phyloP scores from a whole-genome alignment of 2,797 vertebrate genomes.

The Lepus townsendii region DNA sequence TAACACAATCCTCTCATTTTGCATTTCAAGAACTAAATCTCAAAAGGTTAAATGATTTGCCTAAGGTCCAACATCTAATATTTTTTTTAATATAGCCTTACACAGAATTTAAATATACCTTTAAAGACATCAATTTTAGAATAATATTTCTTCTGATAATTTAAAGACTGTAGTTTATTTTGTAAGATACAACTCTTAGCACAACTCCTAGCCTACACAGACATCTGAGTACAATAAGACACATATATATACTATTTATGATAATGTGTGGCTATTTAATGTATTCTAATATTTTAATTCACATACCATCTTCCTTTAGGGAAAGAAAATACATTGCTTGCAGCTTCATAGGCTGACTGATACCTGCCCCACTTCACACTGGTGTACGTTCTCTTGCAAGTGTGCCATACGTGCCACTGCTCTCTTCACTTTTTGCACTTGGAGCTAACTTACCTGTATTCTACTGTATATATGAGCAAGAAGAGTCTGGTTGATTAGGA shows the following conservation, averaged over 20 bases:
- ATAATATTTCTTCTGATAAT: neutral
- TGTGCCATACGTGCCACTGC: neutral
- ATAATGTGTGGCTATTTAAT: neutral
- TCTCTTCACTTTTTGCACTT: neutral
- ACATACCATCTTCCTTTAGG: neutral
- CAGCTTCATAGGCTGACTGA: neutral
- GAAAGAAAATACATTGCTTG: neutral
- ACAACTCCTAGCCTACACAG: neutral
- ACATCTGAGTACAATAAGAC: neutral
- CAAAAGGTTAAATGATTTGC: neutral
- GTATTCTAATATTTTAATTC: neutral
- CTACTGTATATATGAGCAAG: neutral
- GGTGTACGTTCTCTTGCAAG: neutral
- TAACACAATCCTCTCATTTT: neutral
- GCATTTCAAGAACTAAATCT: neutral
- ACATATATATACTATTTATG: neutral
- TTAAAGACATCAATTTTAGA: constrained; percentile 9
- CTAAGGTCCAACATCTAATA: neutral
- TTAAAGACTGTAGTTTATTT: neutral
- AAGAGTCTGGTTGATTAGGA: neutral
- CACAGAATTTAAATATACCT: constrained; percentile 15
- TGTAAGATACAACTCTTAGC: neutral
- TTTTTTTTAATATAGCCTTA: neutral
- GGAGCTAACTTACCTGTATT: neutral
- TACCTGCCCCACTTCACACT: neutral